Conservation (phyloP, 2,113 vertebrate genomes). For the Parotia lawesii region DNA sequence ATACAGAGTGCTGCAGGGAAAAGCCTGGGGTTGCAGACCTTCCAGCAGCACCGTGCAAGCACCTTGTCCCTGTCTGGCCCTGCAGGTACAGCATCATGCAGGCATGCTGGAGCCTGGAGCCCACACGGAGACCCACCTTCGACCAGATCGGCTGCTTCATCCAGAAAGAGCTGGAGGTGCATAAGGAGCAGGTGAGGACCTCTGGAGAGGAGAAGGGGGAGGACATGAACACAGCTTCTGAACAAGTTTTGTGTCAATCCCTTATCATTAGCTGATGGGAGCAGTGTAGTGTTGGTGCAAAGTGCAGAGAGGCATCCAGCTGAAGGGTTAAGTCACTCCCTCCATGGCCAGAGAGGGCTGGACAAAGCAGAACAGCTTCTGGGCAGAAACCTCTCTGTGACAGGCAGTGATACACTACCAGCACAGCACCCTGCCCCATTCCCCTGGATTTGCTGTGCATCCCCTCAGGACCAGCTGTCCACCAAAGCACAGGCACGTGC, state of each 20-base stretch:
- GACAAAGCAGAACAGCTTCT: background rate
- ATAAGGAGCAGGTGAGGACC: constrained; percentile 70
- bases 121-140: constrained; percentile 86
- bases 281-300: background rate
- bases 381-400: background rate
- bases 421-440: background rate
- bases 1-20: background rate
- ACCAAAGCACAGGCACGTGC: background rate
- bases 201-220: background rate
- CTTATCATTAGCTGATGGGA: background rate
- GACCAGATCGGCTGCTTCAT: constrained; percentile 85
- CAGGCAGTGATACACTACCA: fast-evolving
- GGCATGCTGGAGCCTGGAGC: constrained; percentile 91
- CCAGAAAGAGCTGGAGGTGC: constrained; percentile 73
- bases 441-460: background rate
- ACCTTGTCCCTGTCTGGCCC: background rate
- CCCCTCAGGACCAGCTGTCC: background rate
- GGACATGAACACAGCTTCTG: background rate
- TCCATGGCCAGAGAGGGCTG: background rate
- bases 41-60: background rate
- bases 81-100: constrained; percentile 90
- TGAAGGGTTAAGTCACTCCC: background rate
- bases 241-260: background rate
- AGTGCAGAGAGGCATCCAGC: background rate
- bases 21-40: background rate